Base-by-base conservation (phyloP, 2,797 vertebrate species). In the Sciurus vulgaris region DNA sequence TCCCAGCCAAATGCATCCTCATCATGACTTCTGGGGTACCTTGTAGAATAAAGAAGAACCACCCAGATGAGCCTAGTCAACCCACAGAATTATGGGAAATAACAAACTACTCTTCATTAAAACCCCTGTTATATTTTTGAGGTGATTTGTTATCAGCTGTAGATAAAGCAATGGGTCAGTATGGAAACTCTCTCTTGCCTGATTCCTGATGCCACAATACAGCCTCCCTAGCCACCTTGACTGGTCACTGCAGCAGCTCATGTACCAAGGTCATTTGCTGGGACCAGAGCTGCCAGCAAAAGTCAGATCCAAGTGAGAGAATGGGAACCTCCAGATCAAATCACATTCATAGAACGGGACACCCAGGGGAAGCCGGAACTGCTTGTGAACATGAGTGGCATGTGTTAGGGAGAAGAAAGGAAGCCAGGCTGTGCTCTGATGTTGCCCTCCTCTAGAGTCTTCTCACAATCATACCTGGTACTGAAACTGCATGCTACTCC, bases 361-460 rank as follows among this genome's bases (percentile, higher is more conserved):
- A 51, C 35, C 5, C 0, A 3, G 24, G 0, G 0, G 0, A 67
- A 24, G 54, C 4, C 12, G 2, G 3, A 5, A 65, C 3, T 54
- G 1, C 4, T 9, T 17, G 33, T 0, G 30, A 70, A 76, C 2
- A 2, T 4, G 35, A 44, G 28, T 0, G 1, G 44, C 7, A 0
- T 73, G 87, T 83, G 5, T 0, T 10, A 3, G 0, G 26, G 82
- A 96, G 73, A 61, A 47, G 6, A 49, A 17, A 2, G 6, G 11
- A 12, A 18, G 10, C 65, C 28, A 2, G 26, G 2, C 22, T 44
- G 1, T 2, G 0, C 59, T 94, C 67, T 30, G 6, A 20, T 1
- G 81, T 4, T 72, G 17, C 33, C 56, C 63, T 72, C 24, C n/a
- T 84, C 87, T 76, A 22, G 83, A 35, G 10, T 28, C 0, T 2